Evolutionary conservation across 2,797 vertebrate genomes (phyloP).

Genomic region (Chrosomus eos): DNA sequence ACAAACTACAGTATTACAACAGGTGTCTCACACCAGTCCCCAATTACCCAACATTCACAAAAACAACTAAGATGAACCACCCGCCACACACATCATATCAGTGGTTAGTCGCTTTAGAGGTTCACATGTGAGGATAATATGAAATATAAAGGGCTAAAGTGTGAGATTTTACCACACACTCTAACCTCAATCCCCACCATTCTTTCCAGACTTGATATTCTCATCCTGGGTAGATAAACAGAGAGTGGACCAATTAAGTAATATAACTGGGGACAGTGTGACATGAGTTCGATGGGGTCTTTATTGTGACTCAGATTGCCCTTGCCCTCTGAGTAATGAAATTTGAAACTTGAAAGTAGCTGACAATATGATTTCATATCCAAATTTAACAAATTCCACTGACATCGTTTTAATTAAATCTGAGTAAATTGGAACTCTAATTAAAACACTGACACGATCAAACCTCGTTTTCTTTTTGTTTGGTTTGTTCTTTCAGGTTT

Average conservation of each 20-base stretch:
- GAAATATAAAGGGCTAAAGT: constrained; percentile 55
- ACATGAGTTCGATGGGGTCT: not conserved
- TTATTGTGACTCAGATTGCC: constrained; percentile 1
- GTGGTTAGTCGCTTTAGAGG: constrained; percentile 62
- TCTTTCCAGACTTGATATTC: constrained; percentile 84
- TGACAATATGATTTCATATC: constrained; percentile 5
- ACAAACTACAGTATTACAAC: constrained; percentile 48
- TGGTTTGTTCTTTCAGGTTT: not conserved
- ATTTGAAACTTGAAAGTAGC: not conserved
- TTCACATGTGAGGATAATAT: constrained; percentile 43
- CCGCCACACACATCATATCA: constrained; percentile 35
- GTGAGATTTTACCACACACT: constrained; percentile 68
- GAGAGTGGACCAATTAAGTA: constrained; percentile 39
- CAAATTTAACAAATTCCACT: not conserved
- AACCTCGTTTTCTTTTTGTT: not conserved
- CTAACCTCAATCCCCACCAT: constrained; percentile 91
- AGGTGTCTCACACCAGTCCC: constrained; percentile 46
- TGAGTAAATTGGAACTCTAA: not conserved
- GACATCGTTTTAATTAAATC: not conserved
- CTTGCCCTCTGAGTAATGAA: not conserved
- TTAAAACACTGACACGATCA: not conserved
- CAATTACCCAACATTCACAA: constrained; percentile 51
- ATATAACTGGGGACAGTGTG: constrained; percentile 22
- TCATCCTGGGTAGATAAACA: constrained; percentile 84
- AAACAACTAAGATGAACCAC: constrained; percentile 39